Base-by-base conservation (phyloP, 2,888 invertebrate species). In the Tenthredo amoena region DNA sequence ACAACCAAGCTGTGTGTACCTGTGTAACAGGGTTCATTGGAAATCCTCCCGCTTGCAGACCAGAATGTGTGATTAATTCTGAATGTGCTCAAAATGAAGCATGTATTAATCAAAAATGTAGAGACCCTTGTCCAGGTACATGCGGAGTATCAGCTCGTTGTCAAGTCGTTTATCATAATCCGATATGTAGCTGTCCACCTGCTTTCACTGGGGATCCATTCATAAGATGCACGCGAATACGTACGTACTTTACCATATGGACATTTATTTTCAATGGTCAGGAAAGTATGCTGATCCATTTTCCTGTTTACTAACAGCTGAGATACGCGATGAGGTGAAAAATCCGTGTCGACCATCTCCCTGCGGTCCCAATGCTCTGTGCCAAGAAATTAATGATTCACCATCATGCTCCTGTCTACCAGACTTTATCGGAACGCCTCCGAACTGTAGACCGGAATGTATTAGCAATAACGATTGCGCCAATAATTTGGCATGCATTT, bases 181-280 rank as follows among this genome's bases (percentile, higher is more conserved):
- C 96, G 2, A 96, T 96, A 84, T 96, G 96, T 91, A 95, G 95
- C 87, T 96, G 96, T 92, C 91, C 95, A 34, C 93, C 94, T 55
- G 96, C 95, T 84, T 95, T 94, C 92, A 95, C 95, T 34, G 96
- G 96, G 76, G 96, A 96, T 94, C 96, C 96, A 86, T 96, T 96
- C 89, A 92, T 94, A 21, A 93, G 94, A 85, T 96, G 96, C 87
- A 88, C 93, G 10, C 82, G 58, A 58, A 84, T 86, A 6, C 72
- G 87, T 86, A 85, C 86, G 89, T 74, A 85, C 65, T 15, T 62
- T 26, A 62, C 65, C 26, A 62, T 50, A 62, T 62, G 40, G 6
- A 2, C 1, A 83, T 47, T n/a, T 6, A 83, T 37, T 68, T 47
- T 26, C 2, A 68, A 6, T 65, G 9, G 40, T 18, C 40, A 81